A percentile compares a stretch with the other conserved stretches of the same genome.
These are phyloP conservation scores for Phacellophora camtschatica DNA, from an alignment of 30 jellyfish, hydroid and myxozoan species.

Conservation along the genomic window DNA sequence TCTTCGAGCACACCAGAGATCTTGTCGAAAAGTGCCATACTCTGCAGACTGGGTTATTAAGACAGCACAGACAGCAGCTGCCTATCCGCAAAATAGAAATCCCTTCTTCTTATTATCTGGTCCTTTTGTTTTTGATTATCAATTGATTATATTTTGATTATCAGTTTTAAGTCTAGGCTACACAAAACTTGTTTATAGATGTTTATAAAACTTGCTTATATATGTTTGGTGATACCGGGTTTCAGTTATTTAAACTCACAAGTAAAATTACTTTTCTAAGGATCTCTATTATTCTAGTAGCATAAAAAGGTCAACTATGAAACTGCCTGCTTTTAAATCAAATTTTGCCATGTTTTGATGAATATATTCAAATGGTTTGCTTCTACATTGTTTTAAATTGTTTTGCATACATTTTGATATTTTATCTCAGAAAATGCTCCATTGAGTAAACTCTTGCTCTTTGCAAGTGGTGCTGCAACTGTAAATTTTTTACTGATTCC, in stretches of 20 bases:
- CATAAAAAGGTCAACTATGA: not conserved
- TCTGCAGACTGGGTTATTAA: not conserved
- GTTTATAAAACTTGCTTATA: too few relatives aligned
- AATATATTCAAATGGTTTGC: not conserved
- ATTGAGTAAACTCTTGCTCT: slow-evolving; percentile 24
- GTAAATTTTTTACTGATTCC: slow-evolving; percentile 12
- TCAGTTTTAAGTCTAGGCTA: too few relatives aligned
- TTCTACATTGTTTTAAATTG: not conserved
- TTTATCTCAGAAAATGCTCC: slow-evolving; percentile 53
- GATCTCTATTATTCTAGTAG: too few relatives aligned
- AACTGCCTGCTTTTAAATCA: not conserved
- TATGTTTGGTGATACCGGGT: too few relatives aligned
- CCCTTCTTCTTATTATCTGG: too few relatives aligned
- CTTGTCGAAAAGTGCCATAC: not conserved
- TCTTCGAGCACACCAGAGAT: not conserved
- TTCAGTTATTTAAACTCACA: too few relatives aligned
- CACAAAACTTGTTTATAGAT: too few relatives aligned
- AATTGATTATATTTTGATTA: too few relatives aligned
- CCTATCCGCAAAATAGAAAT: too few relatives aligned
- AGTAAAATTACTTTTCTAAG: too few relatives aligned
- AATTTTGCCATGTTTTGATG: not conserved
- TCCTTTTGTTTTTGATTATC: too few relatives aligned
- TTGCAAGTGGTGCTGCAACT: slow-evolving; percentile 69
- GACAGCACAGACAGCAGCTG: not conserved
- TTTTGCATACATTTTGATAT: not conserved